phyloP scores from a whole-genome alignment of 2,113 vertebrate genomes.

The Centropus unirufus region DNA sequence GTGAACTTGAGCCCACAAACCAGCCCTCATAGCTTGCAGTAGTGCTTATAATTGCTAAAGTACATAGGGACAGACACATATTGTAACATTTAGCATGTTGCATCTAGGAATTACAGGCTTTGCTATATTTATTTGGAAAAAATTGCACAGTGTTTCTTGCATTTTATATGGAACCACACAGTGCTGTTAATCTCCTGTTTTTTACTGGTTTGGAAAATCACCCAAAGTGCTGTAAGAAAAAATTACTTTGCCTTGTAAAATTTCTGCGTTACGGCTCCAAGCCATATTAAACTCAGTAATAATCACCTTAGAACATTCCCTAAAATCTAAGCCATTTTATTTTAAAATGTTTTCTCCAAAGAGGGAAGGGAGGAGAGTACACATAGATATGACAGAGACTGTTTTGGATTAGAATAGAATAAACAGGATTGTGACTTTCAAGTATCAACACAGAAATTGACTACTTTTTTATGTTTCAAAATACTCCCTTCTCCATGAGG shows the following conservation, averaged over 20 bases:
- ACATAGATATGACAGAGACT: neutral
- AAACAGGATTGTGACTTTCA: neutral
- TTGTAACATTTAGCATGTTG: neutral
- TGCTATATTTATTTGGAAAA: slow-evolving; percentile 21
- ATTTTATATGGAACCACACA: slow-evolving; percentile 25
- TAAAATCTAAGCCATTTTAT: neutral
- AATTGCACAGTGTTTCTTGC: slow-evolving; percentile 4
- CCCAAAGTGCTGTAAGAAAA: slow-evolving; percentile 33
- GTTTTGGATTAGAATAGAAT: slow-evolving; percentile 19
- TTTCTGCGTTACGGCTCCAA: neutral
- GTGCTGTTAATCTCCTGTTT: slow-evolving; percentile 11
- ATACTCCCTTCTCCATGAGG: neutral
- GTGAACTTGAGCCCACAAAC: neutral
- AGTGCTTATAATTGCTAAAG: neutral
- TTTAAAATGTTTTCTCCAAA: neutral
- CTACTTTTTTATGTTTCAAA: neutral
- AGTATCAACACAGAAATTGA: neutral
- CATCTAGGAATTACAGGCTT: neutral
- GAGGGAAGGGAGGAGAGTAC: neutral
- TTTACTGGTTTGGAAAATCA: slow-evolving; percentile 45
- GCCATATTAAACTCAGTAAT: neutral
- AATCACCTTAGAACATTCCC: neutral
- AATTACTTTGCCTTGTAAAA: slow-evolving; percentile 47
- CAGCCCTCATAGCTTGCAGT: neutral
- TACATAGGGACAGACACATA: neutral